Evolutionary conservation across 2,797 vertebrate genomes (phyloP).

Genomic region (Phrynocephalus guinanensis): DNA sequence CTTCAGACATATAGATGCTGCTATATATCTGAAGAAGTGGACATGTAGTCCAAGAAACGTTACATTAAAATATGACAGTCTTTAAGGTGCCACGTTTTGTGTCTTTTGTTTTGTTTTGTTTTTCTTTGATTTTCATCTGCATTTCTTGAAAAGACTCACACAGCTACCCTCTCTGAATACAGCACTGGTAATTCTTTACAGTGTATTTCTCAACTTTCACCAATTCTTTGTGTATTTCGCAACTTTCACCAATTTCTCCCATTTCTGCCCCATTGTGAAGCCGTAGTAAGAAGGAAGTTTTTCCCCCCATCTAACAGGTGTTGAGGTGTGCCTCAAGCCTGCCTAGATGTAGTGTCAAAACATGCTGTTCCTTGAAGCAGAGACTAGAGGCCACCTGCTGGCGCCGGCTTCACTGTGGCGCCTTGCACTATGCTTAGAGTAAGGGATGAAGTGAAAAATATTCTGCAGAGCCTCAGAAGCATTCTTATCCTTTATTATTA

Average conservation of each 20-base stretch:
- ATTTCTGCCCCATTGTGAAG: background rate
- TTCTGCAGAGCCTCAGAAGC: background rate
- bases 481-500: background rate
- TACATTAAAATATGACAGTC: no score
- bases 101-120: no score
- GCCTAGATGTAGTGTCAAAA: background rate
- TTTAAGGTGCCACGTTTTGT: no score
- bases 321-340: background rate
- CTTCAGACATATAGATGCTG: no score
- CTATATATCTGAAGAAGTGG: no score
- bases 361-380: no score
- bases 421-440: background rate
- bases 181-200: no score
- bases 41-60: no score
- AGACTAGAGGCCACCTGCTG: background rate
- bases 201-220: no score
- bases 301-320: background rate
- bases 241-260: background rate
- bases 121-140: no score
- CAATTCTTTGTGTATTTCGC: background rate
- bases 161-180: no score
- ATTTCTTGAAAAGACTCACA: no score
- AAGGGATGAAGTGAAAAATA: background rate
- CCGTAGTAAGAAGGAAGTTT: background rate
- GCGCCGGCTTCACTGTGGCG: background rate